Evolutionary conservation across 2,888 invertebrate species (phyloP).

Genomic region (Amphipyra tragopoginis): DNA sequence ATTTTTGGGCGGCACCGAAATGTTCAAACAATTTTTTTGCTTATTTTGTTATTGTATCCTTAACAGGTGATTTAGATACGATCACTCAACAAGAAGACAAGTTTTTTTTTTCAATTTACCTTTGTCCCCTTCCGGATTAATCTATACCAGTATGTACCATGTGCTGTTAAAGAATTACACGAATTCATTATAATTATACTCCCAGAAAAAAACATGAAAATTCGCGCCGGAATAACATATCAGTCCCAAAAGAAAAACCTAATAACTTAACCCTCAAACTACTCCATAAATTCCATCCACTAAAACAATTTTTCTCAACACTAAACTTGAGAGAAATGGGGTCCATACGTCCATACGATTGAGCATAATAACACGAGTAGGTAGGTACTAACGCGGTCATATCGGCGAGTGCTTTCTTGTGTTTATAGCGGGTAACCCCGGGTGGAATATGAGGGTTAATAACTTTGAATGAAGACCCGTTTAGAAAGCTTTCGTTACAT

Average conservation of each 20-base stretch:
- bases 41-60: no score
- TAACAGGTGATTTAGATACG: no score
- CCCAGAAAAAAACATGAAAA: no score
- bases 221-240: background rate
- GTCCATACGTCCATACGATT: conserved; percentile 19
- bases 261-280: conserved; percentile 42
- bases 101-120: no score
- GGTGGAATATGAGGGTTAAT: conserved; percentile 41
- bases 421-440: conserved; percentile 53
- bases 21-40: no score
- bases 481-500: conserved; percentile 47
- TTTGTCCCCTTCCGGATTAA: no score
- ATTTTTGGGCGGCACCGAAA: no score
- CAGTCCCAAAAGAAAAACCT: conserved; percentile 29
- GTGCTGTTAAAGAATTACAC: no score
- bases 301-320: conserved; percentile 38
- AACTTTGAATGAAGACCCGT: conserved; percentile 51
- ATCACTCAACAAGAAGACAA: no score
- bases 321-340: conserved; percentile 22
- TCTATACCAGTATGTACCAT: no score
- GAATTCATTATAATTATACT: no score
- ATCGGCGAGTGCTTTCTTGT: conserved; percentile 65
- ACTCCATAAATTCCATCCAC: conserved; percentile 17
- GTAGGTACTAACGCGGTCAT: conserved; percentile 41
- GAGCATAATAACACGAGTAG: conserved; percentile 3